Percentiles rank a stretch among this genome's conserved stretches.
Conservation (phyloP, 1,140 invertebrate genomes). For the Chelonus insularis region DNA sequence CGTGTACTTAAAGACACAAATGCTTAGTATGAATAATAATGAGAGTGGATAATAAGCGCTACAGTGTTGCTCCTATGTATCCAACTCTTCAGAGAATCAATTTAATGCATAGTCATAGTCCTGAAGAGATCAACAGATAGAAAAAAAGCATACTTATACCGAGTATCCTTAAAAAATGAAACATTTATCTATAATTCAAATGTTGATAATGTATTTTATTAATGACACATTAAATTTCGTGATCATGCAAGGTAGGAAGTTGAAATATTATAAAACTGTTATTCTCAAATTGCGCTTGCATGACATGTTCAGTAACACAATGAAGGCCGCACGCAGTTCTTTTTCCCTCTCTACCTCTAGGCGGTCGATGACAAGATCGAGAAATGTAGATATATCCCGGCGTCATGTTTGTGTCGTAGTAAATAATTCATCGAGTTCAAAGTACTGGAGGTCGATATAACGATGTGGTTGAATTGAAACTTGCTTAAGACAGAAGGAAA, state of each 20-base stretch:
- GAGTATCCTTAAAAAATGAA: too few relatives aligned
- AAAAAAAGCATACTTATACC: too few relatives aligned
- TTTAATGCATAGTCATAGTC: slow-evolving; percentile 3
- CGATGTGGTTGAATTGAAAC: slow-evolving; percentile 30
- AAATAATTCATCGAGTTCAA: slow-evolving; percentile 49
- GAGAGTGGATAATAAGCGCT: slow-evolving; percentile 18
- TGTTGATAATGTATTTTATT: background rate
- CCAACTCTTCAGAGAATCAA: slow-evolving; percentile 18
- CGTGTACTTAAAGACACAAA: slow-evolving; percentile 28
- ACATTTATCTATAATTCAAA: background rate
- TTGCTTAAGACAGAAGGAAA: slow-evolving; percentile 7
- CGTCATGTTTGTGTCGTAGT: slow-evolving; percentile 43
- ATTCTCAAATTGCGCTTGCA: slow-evolving; percentile 4
- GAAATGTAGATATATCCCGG: slow-evolving; percentile 42
- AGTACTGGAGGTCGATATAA: slow-evolving; percentile 36
- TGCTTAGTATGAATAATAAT: slow-evolving; percentile 30
- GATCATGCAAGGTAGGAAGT: background rate
- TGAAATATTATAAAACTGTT: background rate
- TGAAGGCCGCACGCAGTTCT: slow-evolving; percentile 5
- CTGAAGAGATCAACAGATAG: too few relatives aligned
- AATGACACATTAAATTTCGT: background rate
- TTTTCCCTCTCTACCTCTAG: slow-evolving; percentile 14
- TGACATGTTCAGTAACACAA: slow-evolving; percentile 8
- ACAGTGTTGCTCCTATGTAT: slow-evolving; percentile 13
- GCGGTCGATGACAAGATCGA: slow-evolving; percentile 39